These are phyloP conservation scores for Cyanocitta stelleri DNA, from an alignment of 2,113 vertebrate species.

Conservation along the genomic window DNA sequence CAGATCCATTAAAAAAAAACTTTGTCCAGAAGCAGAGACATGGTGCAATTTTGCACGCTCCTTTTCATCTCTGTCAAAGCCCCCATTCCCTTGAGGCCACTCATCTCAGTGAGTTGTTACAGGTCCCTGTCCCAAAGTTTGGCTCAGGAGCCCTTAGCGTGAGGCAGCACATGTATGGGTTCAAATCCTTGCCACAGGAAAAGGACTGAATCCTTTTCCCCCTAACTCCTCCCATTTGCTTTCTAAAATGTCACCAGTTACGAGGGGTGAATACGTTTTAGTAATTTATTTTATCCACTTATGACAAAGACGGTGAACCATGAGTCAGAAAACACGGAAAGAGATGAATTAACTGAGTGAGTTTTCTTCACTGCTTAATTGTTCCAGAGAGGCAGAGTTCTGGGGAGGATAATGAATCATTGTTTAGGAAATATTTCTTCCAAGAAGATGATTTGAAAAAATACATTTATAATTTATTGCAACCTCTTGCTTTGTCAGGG, in stretches of 20 bases:
- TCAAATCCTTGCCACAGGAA: background rate
- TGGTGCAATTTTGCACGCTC: fast-evolving
- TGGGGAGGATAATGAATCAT: constrained; percentile 42
- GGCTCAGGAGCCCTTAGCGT: background rate
- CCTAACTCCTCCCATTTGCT: background rate
- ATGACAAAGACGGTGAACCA: fast-evolving
- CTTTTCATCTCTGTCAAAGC: background rate
- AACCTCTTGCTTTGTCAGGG: constrained; percentile 12
- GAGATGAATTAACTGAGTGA: background rate
- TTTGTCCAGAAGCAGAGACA: background rate
- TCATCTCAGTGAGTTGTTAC: fast-evolving
- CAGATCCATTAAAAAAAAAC: background rate
- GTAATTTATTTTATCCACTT: background rate
- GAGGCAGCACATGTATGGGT: fast-evolving
- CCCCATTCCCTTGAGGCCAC: background rate
- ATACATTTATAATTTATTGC: constrained; percentile 46
- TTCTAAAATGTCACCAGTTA: background rate
- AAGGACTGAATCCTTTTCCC: background rate
- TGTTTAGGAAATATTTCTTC: constrained; percentile 49
- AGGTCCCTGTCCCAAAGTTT: background rate
- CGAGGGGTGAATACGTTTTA: background rate
- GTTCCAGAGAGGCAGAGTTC: constrained; percentile 30
- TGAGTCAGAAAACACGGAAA: background rate
- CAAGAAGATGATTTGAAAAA: constrained; percentile 47
- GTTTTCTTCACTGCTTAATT: constrained; percentile 40